Percentiles rank a stretch among this genome's conserved stretches.
Conservation (phyloP, 2,797 vertebrate genomes). For the Artibeus lituratus region DNA sequence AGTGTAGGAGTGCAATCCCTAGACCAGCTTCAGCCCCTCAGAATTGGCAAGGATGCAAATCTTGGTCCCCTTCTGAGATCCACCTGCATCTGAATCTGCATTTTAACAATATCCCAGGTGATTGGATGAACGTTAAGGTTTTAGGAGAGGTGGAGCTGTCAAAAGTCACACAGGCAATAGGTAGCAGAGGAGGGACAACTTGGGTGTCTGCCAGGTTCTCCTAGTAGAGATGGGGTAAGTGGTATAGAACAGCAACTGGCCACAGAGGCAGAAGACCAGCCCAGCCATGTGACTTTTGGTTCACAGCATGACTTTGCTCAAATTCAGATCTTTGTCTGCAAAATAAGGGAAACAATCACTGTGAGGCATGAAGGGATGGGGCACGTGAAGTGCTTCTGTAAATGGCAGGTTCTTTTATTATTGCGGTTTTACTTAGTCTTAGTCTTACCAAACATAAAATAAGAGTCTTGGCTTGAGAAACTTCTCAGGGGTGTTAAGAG, state of each 20-base stretch:
- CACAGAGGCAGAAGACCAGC: not conserved
- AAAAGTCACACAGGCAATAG: not conserved
- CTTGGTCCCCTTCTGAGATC: not conserved
- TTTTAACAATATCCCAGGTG: not conserved
- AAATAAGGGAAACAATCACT: not conserved
- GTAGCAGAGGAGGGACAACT: not conserved
- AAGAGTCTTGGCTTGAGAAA: not conserved
- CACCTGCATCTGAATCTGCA: not conserved
- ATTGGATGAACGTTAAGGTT: not conserved
- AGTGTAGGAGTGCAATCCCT: not conserved
- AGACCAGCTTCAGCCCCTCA: not conserved
- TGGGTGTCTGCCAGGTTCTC: not conserved
- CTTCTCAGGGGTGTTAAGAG: not conserved
- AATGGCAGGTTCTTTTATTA: not conserved
- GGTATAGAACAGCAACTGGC: not conserved
- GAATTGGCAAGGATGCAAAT: not conserved
- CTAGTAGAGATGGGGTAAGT: not conserved
- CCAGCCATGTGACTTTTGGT: not conserved
- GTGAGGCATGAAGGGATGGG: not conserved
- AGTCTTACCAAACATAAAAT: not conserved
- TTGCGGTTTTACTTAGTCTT: not conserved
- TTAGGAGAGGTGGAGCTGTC: not conserved
- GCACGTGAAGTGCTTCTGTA: not conserved
- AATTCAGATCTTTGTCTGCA: not conserved
- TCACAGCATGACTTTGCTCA: not conserved